Evolutionary conservation across 1,140 invertebrate species (phyloP), one percentile per base, ranked within the genome.

Genomic region (Rhagoletis pomonella): DNA sequence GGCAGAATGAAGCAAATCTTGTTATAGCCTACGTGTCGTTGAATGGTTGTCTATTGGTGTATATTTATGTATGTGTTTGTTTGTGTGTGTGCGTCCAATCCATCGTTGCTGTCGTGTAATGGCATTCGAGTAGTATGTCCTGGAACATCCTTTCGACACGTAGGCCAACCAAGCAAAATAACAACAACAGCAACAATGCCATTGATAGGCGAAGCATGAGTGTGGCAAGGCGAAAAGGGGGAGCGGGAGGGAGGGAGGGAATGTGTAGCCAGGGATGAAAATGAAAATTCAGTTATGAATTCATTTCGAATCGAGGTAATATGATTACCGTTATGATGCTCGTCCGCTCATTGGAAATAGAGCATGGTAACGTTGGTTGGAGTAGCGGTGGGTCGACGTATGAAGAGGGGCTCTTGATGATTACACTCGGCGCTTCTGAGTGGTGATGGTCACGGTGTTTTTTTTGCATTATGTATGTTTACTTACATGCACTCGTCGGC

Each of bases 281-380:
- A 87, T 87, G 90, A 90, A 91, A 91, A 92, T 92, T 92, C 91
- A 92, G 91, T 92, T 92, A 92, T 92, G 91, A 92, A 92, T 91
- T 92, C 91, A 91, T 92, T 92, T 92, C 91, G 91, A 92, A 92
- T 92, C 91, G 91, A 92, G 91, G 91, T 91, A 92, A 92, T 91
- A 91, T 92, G 90, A 92, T 92, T 92, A 92, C 91, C 91, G 90
- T 91, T 92, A 92, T 92, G 91, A 91, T 91, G 91, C 91, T 86
- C 86, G 44, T 86, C 86, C 86, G 86, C 42, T 69, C 60, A 67
- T 60, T 58, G 73, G 73, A 58, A 81, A 50, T 4, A 73, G 42
- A 81, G 64, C 29, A 67, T 19, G 4, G 17, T 4, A 14, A 17
- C 17, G 17, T 64, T 4, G 47, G 1, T 47, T 90, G 89, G 89